phyloP scores from a whole-genome alignment of 2,888 invertebrate genomes.

The Drosophila histrio region DNA sequence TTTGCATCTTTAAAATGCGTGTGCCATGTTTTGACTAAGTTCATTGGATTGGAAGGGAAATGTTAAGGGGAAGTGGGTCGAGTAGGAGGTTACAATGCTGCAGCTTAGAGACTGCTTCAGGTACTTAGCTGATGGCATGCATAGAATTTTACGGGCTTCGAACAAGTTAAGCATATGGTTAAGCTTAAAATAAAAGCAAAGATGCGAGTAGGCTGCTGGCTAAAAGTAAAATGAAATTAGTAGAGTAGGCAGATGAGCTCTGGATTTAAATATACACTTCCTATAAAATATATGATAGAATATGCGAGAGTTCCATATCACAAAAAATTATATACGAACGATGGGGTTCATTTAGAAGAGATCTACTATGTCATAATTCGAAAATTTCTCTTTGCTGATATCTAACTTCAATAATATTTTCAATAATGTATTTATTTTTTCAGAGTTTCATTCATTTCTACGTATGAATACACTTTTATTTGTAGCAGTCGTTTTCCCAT shows the following conservation, averaged over 20 bases:
- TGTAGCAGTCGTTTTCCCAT: not conserved
- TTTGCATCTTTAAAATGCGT: slow-evolving; percentile 65
- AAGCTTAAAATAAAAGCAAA: slow-evolving; percentile 8
- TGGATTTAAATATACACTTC: not conserved
- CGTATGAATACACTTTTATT: not conserved
- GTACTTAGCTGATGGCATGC: slow-evolving; percentile 37
- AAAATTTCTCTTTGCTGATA: too few relatives aligned
- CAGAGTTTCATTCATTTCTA: not conserved
- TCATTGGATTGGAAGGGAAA: slow-evolving; percentile 37
- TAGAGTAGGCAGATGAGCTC: not conserved
- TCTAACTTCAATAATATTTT: too few relatives aligned
- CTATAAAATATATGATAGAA: not conserved
- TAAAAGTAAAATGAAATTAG: not conserved
- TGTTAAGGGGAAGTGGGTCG: not conserved
- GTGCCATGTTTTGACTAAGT: slow-evolving; percentile 66
- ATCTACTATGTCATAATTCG: too few relatives aligned
- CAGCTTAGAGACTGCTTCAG: slow-evolving; percentile 33
- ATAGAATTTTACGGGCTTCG: slow-evolving; percentile 22
- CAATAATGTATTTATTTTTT: too few relatives aligned
- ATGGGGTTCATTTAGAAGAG: too few relatives aligned
- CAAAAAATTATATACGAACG: too few relatives aligned
- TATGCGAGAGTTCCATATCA: not conserved
- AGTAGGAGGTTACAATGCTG: not conserved
- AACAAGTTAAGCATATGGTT: slow-evolving; percentile 24
- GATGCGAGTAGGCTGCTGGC: not conserved